Conservation (phyloP, 2,888 invertebrate species). For the Philopedon plagiatum region DNA sequence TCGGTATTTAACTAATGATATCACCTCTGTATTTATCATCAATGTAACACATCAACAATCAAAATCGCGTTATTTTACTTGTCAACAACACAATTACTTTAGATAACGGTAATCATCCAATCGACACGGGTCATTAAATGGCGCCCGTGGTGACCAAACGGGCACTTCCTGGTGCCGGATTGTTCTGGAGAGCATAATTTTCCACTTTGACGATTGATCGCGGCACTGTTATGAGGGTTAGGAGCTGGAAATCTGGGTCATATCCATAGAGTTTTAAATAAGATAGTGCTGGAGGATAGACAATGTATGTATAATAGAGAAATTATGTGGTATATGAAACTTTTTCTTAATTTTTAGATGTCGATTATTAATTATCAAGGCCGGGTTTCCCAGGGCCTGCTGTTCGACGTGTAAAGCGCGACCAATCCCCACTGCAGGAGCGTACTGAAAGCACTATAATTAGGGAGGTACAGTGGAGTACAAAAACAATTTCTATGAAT, state of each 20-base stretch:
- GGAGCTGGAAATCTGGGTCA: not conserved
- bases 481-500: no score
- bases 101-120: conserved; percentile 37
- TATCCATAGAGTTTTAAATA: not conserved
- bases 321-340: no score
- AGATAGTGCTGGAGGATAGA: not conserved
- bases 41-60: not conserved
- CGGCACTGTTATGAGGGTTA: not conserved
- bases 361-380: no score
- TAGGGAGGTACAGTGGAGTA: no score
- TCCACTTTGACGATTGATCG: not conserved
- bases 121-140: conserved; percentile 27
- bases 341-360: no score
- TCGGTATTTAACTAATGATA: conserved; percentile 4
- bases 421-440: no score
- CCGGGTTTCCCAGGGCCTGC: no score
- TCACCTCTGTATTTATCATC: conserved; percentile 11
- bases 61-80: not conserved
- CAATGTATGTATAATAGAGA: no score
- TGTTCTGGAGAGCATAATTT: not conserved
- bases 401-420: no score
- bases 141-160: conserved; percentile 21
- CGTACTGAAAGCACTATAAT: no score
- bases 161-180: conserved; percentile 8
- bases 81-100: conserved; percentile 11